Evolutionary conservation across 2,888 invertebrate species (phyloP).

Genomic region (Ichneumoninae sp.): DNA sequence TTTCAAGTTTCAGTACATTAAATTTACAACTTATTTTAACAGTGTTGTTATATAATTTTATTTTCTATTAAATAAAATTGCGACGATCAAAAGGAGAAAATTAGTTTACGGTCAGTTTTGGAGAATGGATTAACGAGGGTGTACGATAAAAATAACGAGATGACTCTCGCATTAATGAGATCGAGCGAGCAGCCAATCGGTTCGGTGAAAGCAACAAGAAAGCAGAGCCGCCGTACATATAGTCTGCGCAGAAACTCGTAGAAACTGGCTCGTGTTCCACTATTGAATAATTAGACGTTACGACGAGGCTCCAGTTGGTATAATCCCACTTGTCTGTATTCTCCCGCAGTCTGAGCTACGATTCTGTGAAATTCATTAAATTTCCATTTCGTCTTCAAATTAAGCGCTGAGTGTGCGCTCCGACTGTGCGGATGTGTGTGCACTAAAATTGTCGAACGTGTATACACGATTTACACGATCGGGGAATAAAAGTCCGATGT

Average conservation of each 20-base stretch:
- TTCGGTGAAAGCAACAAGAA: constrained; percentile 49
- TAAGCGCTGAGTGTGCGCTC: neutral
- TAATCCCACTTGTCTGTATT: neutral
- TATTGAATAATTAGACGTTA: constrained; percentile 47
- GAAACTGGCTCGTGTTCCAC: constrained; percentile 39
- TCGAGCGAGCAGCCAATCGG: constrained; percentile 9
- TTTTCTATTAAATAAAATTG: neutral
- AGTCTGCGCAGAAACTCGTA: constrained; percentile 30
- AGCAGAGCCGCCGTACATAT: neutral
- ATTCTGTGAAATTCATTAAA: constrained; percentile 26
- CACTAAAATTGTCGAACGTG: constrained; percentile 8
- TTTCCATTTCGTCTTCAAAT: constrained; percentile 21
- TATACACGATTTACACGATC: constrained; percentile 31
- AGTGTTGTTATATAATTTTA: neutral
- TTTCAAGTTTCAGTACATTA: no score
- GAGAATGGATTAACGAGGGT: neutral
- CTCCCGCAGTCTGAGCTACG: neutral
- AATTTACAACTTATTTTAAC: no score
- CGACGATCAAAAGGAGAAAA: neutral
- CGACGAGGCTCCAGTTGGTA: constrained; percentile 9
- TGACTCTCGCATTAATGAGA: constrained; percentile 23
- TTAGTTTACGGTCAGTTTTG: neutral
- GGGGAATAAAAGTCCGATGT: constrained; percentile 15
- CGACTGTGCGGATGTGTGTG: neutral
- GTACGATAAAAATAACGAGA: constrained; percentile 9